A percentile compares a stretch with the other conserved stretches of the same genome.
Conservation (phyloP, 2,797 vertebrate genomes). For the Carduelis carduelis region DNA sequence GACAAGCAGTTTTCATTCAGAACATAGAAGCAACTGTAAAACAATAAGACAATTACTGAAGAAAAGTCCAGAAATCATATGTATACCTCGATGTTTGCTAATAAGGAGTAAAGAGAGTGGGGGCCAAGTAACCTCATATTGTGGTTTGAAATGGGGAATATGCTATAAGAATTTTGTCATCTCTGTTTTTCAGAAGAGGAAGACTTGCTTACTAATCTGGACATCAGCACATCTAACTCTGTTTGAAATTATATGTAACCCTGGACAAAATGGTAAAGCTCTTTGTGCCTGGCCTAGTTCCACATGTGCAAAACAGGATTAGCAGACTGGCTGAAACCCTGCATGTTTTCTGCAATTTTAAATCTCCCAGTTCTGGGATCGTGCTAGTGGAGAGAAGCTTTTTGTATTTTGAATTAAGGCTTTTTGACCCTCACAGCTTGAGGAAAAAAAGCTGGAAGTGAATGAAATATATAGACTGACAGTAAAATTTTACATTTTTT, state of each 20-base stretch:
- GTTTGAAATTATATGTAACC: neutral
- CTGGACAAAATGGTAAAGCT: neutral
- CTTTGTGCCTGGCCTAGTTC: neutral
- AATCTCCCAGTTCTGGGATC: neutral
- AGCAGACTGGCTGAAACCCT: neutral
- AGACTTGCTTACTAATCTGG: neutral
- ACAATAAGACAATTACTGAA: neutral
- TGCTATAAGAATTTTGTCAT: neutral
- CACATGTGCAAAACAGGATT: neutral
- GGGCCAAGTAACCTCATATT: neutral
- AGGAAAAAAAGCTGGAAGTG: neutral
- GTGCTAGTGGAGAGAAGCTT: neutral
- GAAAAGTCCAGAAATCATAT: neutral
- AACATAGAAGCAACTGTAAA: neutral
- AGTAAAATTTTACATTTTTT: neutral
- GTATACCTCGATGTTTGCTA: accelerated
- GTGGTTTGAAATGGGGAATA: neutral
- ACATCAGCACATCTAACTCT: neutral
- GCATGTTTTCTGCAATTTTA: neutral
- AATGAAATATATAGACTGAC: neutral
- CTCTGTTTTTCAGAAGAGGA: neutral
- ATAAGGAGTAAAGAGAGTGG: neutral
- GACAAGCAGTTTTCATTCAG: neutral
- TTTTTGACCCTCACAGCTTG: neutral
- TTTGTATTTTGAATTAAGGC: neutral